Conservation (phyloP, 2,888 invertebrate species). For the Neria commutata region DNA sequence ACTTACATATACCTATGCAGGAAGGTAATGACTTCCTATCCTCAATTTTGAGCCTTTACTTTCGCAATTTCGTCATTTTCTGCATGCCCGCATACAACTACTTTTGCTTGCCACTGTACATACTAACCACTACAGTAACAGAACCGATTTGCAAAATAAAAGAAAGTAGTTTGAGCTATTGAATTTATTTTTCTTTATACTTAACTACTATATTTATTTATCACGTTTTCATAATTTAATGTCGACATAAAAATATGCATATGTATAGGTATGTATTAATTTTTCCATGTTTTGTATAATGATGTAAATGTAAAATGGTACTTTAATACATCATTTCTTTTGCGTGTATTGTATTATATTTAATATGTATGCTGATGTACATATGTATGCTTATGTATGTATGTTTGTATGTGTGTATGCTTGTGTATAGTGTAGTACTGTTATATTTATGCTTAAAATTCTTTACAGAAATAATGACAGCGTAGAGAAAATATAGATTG, state of each 20-base stretch:
- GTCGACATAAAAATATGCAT: neutral
- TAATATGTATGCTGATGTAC: neutral
- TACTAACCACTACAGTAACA: too few species aligned
- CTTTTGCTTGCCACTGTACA: too few species aligned
- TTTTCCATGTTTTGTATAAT: neutral
- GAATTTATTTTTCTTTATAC: too few species aligned
- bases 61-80: too few species aligned
- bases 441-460: constrained; percentile 1
- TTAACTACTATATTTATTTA: neutral
- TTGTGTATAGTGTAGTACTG: constrained; percentile 2
- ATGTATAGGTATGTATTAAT: constrained; percentile 23
- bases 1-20: too few species aligned
- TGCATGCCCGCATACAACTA: too few species aligned
- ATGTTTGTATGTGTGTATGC: neutral
- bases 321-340: too few species aligned
- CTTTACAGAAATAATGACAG: neutral
- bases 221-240: constrained; percentile 4
- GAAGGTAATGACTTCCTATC: too few species aligned
- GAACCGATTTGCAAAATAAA: too few species aligned
- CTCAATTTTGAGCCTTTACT: too few species aligned
- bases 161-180: too few species aligned
- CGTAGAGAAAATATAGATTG: constrained; percentile 5
- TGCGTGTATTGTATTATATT: too few species aligned
- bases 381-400: neutral
- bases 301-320: neutral